phyloP scores from a whole-genome alignment of 1,140 invertebrate genomes.

The Nephotettix cincticeps region DNA sequence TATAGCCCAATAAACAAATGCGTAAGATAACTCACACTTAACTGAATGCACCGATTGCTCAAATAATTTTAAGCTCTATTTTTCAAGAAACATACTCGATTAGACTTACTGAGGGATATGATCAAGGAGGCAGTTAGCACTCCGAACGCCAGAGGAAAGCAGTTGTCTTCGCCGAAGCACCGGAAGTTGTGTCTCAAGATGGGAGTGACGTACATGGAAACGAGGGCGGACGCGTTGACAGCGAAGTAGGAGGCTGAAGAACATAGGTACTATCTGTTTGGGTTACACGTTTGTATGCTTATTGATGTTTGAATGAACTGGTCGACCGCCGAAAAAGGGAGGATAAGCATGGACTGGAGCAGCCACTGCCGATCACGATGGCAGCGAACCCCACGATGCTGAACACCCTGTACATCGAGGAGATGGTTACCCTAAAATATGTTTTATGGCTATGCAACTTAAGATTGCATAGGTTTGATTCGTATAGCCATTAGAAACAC shows the following conservation, averaged over 20 bases:
- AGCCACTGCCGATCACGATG: conserved; percentile 89
- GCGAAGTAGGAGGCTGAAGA: conserved; percentile 94
- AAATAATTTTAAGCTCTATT: no score
- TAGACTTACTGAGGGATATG: conserved; percentile 68
- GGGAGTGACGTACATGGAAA: conserved; percentile 89
- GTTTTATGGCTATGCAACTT: no score
- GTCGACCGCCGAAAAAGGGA: conserved; percentile 96
- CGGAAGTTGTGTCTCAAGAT: conserved; percentile 70
- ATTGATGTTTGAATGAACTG: no score
- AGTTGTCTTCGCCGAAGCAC: conserved; percentile 79
- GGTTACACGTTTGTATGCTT: no score
- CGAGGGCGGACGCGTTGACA: conserved; percentile 88
- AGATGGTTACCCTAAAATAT: neutral
- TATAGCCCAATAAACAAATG: no score
- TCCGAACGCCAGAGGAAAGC: conserved; percentile 90
- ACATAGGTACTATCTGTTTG: conserved; percentile 73
- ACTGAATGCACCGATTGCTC: no score
- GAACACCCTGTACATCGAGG: conserved; percentile 55
- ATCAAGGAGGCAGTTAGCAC: conserved; percentile 87
- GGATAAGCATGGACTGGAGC: conserved; percentile 97
- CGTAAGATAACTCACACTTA: no score
- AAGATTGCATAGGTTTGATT: no score
- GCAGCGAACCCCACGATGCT: conserved; percentile 77
- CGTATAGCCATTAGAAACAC: no score
- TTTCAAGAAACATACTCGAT: no score